Base-by-base conservation (phyloP, 2,888 invertebrate genomes). In the Andrena bicolor region DNA sequence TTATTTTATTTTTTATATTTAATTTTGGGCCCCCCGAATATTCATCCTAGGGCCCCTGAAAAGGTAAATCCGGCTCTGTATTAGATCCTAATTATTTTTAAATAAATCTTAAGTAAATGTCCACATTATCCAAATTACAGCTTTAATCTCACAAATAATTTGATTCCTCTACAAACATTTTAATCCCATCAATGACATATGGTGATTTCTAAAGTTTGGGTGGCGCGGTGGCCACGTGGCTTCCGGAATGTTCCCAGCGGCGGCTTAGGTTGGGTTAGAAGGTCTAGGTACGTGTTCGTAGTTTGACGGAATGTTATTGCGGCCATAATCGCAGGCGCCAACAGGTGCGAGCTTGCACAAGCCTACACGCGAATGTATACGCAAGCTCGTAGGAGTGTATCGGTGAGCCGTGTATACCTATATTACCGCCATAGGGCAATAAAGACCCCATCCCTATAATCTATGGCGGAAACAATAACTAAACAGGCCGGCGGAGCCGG, bases 261-360 rank as follows among this genome's bases (percentile, higher is more conserved):
- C 20, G 58, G 81, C 76, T 83, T 81, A 82, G 86, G 84, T 82
- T 86, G 76, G 88, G 89, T 88, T 86, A 82, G 83, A 80, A 86
- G 88, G 76, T 85, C 73, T 76, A 71, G 82, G 71, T 84, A 84
- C 77, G 77, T 79, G 82, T 83, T 88, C 82, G 80, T 90, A 90
- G 90, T 93, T 93, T 93, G 93, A 93, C 93, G 93, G 92, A 93
- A 93, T 93, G 93, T 93, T 93, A 93, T 93, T 93, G 92, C 93
- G 91, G 93, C 93, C 92, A 93, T 93, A 93, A 93, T 93, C 93
- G 92, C 90, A 91, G 90, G 91, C 92, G 92, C 93, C 93, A 93
- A 93, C 93, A 93, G 93, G 93, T 93, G 93, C 91, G 91, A 92
- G 91, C 90, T 89, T 90, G 85, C 87, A 87, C 90, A 90, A 92